Base-by-base conservation (phyloP, 2,113 vertebrate species). In the Malurus alboscapulatus region DNA sequence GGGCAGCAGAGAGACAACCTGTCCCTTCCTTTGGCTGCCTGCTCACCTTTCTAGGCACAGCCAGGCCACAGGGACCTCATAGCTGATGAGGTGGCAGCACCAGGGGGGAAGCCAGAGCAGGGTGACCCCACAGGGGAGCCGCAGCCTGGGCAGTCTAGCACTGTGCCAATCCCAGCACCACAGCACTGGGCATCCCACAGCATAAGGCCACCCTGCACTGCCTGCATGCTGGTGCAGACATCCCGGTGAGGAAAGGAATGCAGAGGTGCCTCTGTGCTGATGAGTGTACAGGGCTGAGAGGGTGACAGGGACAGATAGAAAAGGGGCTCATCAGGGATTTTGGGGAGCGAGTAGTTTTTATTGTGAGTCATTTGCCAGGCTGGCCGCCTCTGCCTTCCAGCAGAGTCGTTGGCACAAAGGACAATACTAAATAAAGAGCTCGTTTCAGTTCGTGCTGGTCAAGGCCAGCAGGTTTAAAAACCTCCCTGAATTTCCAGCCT, bases 81-180 rank as follows among this genome's bases (percentile, higher is more conserved):
- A 0, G 27, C 54, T 6, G 2, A 3, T 1, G 22, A 18, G 34
- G 30, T 12, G 55, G n/a, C 4, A 12, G 36, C 42, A n/a, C 9
- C 2, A 1, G 18, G 57, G 57, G 57, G 1, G 5, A 83, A 85
- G 57, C 59, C 0, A 0, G 34, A 30, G 24, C 59, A 51, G n/a
- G 32, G 38, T 29, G 45, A 17, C 11, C 0, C 5, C 55, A 12
- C 14, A 6, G 32, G 15, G n/a, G 55, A 42, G 7, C 50, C 5
- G 3, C 75, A 71, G 62, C 51, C 20, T 8, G 65, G 48, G 53
- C 24, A 63, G 9, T 1, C 11, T 30, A 45, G 26, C 40, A 44
- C 34, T 34, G 66, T 55, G 10, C 38, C 11, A 4, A 4, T 47
- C n/a, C 61, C 51, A 51, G 47, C 10, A 15, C 36, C 0, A 0